Conservation (phyloP, 2,797 vertebrate species). For the Poecilia gillii region DNA sequence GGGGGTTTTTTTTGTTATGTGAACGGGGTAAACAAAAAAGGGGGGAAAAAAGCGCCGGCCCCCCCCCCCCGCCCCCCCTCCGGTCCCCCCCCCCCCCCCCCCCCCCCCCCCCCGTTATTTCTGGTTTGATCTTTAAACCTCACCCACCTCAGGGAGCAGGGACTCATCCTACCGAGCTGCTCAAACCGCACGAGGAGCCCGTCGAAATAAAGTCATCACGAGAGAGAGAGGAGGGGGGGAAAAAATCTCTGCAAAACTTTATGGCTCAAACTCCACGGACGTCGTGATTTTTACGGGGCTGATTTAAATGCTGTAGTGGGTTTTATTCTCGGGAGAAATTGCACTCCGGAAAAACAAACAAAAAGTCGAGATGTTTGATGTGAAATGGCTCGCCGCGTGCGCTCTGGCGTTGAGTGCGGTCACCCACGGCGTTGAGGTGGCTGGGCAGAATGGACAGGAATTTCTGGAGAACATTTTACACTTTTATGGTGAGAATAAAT, state of each 20-base stretch:
- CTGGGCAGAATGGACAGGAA: background rate
- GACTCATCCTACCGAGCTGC: background rate
- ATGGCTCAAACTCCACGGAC: slow-evolving; percentile 21
- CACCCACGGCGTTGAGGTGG: background rate
- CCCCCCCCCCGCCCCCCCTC: no score
- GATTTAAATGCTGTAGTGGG: background rate
- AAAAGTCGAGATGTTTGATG: slow-evolving; percentile 38
- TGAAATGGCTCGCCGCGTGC: slow-evolving; percentile 2
- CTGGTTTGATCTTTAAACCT: slow-evolving; percentile 69
- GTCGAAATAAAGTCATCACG: background rate
- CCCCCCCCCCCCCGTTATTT: slow-evolving; percentile 31
- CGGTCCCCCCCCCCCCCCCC: no score
- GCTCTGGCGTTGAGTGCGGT: background rate
- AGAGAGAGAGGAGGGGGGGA: no score
- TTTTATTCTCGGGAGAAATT: background rate
- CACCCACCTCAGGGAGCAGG: slow-evolving; percentile 12
- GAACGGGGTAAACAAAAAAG: no score
- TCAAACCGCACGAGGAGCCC: background rate
- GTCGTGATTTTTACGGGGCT: background rate
- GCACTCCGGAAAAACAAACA: background rate
- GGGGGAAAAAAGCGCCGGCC: no score
- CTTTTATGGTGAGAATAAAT: slow-evolving; percentile 64
- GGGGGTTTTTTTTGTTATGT: no score
- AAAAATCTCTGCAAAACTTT: background rate
- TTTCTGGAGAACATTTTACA: slow-evolving; percentile 67